Base-by-base conservation (phyloP, 2,888 invertebrate genomes). In the Bombylius discolor region DNA sequence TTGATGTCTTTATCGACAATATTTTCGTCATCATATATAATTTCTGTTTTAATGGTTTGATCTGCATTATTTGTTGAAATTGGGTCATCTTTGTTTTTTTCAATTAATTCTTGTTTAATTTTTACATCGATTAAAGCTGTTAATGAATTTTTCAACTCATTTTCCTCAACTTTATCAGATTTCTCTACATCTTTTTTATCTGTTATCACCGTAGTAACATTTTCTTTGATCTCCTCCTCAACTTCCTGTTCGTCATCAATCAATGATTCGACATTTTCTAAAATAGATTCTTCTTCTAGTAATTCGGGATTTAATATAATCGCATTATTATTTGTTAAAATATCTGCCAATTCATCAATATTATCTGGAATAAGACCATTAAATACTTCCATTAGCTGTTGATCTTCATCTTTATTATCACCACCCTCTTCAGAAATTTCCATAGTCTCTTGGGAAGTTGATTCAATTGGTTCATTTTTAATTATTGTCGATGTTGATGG, bases 331-430 rank as follows among this genome's bases (percentile, higher is more conserved):
- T 61, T 65, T 4, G 64, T 68, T 4, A 72, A 68, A 13, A 73
- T 72, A 52, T 67, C 67, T 34, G 66, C 72, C 13, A 73, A 62
- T 51, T 72, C 72, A 55, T 72, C 72, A 36, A 73, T 73, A 39
- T 69, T 71, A n/a, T 70, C 72, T 0, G 64, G 64, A 49, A 66
- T 63, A 34, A 73, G 66, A 51, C 68, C 69, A 13, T 71, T 69
- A 31, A 74, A 69, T 1, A 67, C 73, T 49, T 72, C 73, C 55
- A 74, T 62, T 23, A 74, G 59, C 49, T 73, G 71, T 49, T 69
- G 68, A 31, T 68, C 69, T 23, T 70, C 67, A 34, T 72, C 71
- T 56, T 68, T 71, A 4, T 67, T 67, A 49, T 11, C 58, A 31
- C 34, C 53, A 31, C 45, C 50, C 14, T 64, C 64, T 51, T 64